Conservation (phyloP, 2,888 invertebrate genomes). For the Spilosoma lubricipeda region DNA sequence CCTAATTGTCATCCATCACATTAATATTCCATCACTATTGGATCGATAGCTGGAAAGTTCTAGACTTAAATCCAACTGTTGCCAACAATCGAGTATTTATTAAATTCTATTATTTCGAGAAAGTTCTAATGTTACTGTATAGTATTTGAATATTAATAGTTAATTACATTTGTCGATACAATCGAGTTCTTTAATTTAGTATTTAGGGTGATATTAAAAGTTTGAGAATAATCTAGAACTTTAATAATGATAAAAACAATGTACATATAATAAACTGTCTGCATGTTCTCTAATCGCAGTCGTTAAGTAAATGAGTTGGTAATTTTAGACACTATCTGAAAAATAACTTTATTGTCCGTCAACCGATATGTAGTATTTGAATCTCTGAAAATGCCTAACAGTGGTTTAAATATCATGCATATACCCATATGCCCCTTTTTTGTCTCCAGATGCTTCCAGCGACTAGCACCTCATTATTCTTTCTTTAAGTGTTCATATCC, state of each 20-base stretch:
- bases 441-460: neutral
- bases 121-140: neutral
- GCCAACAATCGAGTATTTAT: neutral
- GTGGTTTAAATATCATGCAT: too few relatives aligned
- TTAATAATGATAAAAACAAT: neutral
- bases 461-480: neutral
- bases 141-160: neutral
- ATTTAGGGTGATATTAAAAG: neutral
- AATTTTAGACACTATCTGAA: neutral
- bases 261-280: neutral
- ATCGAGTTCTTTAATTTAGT: too few relatives aligned
- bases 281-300: neutral
- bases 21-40: neutral
- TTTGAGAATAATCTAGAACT: too few relatives aligned
- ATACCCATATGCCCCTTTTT: too few relatives aligned
- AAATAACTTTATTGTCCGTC: neutral
- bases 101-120: neutral
- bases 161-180: too few relatives aligned
- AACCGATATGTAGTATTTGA: neutral
- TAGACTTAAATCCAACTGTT: neutral
- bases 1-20: neutral
- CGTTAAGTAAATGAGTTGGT: neutral
- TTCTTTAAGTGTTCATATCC: too few relatives aligned
- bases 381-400: neutral
- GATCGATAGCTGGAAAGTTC: neutral